Base-by-base conservation (phyloP, 2,797 vertebrate species). In the Chromobotia macracanthus region DNA sequence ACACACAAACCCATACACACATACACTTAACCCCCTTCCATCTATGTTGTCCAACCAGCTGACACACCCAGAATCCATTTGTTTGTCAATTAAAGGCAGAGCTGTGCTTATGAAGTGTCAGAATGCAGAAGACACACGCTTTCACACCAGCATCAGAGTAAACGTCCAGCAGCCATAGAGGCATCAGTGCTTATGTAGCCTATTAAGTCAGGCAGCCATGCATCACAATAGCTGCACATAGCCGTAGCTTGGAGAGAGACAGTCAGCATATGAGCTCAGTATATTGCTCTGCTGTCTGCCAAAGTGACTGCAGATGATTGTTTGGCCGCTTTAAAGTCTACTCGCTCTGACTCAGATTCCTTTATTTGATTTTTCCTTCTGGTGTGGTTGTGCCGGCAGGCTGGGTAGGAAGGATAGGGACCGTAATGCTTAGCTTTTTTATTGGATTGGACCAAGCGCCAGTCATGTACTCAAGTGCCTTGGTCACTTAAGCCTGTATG, bases 131-230 rank as follows among this genome's bases (percentile, higher is more conserved):
- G 75, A 60, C 71, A 71, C 58, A 60, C 6, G 48, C 35, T 81
- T 75, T n/a, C 50, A 71, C 79, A 73, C 48, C 67, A 55, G 72
- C 72, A 46, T 51, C 35, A 38, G 58, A 75, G 51, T 53, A 60
- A 80, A 82, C 66, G 65, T 63, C 41, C 65, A 77, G 46, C 67
- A 65, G 61, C 2, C 63, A 76, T 21, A 41, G 53, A 53, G 18
- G 83, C 55, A 82, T 85, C 85, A 79, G 75, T 79, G 73, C 72
- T 77, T 87, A 81, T 83, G 84, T 11, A 72, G 74, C 68, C 55
- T 69, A 85, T 79, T 85, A 86, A 88, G 72, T 82, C 56, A 81
- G 80, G 79, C 79, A 85, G 79, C 63, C 60, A 74, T 83, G 80
- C 55, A 79, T 84, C 81, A 71, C 61, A 41, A 18, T 75, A 65